A percentile compares a stretch with the other conserved stretches of the same genome.
Evolutionary conservation across 2,888 invertebrate species (phyloP).

Genomic region (Oxycera nigricornis): DNA sequence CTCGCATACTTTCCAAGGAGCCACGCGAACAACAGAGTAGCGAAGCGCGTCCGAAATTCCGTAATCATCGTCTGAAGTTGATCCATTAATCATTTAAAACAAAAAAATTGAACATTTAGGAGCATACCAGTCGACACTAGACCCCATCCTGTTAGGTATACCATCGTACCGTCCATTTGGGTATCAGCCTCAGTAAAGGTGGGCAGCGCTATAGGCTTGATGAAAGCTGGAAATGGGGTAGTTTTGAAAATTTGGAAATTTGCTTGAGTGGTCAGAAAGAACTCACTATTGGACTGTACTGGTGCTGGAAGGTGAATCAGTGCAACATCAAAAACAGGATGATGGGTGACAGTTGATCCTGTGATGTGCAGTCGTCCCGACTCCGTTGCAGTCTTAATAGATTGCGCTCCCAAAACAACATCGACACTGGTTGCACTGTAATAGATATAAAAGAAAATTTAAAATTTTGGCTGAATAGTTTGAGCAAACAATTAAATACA

Average conservation of each 20-base stretch:
- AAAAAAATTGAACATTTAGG: background rate
- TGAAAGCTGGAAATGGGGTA: background rate
- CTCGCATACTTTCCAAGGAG: background rate
- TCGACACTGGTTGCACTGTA: background rate
- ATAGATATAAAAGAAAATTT: background rate
- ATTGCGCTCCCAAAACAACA: background rate
- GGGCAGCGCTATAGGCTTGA: background rate
- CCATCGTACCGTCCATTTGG: background rate
- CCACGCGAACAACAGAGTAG: background rate
- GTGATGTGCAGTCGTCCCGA: background rate
- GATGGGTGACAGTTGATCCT: background rate
- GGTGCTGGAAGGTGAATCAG: background rate
- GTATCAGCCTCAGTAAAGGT: background rate
- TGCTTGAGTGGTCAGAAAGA: background rate
- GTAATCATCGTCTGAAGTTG: background rate
- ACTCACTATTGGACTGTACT: background rate
- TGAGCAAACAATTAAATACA: no score
- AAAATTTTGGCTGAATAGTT: no score
- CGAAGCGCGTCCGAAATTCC: background rate
- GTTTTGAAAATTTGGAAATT: background rate
- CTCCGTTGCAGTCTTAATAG: background rate
- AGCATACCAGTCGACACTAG: background rate
- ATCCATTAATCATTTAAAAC: no score
- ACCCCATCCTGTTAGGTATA: background rate
- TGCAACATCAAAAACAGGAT: conserved; percentile 8